phyloP scores from a whole-genome alignment of 2,888 invertebrate species.

The Phytoseiulus persimilis region DNA sequence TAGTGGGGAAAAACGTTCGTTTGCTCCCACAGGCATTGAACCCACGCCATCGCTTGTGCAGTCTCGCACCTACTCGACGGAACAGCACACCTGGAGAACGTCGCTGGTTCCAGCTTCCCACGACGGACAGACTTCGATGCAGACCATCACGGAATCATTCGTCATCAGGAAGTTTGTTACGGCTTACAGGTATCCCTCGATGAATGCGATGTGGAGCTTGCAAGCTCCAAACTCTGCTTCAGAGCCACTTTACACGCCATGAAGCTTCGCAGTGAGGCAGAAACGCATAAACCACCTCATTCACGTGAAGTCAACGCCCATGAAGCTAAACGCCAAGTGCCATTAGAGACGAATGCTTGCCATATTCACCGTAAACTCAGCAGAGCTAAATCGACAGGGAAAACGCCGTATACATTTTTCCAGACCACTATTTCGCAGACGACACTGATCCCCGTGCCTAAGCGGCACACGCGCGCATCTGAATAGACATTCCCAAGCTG shows the following conservation, averaged over 20 bases:
- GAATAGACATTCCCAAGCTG: neutral
- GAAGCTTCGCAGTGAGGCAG: neutral
- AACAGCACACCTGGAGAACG: conserved; percentile 76
- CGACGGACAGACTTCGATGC: conserved; percentile 61
- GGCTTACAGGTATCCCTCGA: conserved; percentile 58
- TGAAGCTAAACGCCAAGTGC: neutral
- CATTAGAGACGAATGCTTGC: neutral
- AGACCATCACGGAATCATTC: conserved; percentile 81
- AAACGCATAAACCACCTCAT: neutral
- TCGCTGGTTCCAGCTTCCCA: conserved; percentile 74
- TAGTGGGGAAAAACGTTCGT: neutral
- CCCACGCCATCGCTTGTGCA: conserved; percentile 64
- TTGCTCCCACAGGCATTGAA: neutral
- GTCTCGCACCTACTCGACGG: conserved; percentile 83
- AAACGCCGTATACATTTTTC: neutral
- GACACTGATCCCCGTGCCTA: neutral
- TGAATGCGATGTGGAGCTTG: conserved; percentile 30
- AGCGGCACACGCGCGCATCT: neutral
- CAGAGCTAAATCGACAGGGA: neutral
- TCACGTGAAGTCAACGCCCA: neutral
- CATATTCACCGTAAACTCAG: neutral
- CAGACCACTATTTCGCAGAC: neutral
- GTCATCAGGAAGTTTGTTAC: conserved; percentile 75
- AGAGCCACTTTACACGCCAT: neutral
- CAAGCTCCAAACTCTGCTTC: conserved; percentile 17